A percentile compares a stretch with the other conserved stretches of the same genome.
These are phyloP conservation scores for Pangasius larnaudii DNA, from an alignment of 2,797 vertebrate genomes.

Conservation along the genomic window DNA sequence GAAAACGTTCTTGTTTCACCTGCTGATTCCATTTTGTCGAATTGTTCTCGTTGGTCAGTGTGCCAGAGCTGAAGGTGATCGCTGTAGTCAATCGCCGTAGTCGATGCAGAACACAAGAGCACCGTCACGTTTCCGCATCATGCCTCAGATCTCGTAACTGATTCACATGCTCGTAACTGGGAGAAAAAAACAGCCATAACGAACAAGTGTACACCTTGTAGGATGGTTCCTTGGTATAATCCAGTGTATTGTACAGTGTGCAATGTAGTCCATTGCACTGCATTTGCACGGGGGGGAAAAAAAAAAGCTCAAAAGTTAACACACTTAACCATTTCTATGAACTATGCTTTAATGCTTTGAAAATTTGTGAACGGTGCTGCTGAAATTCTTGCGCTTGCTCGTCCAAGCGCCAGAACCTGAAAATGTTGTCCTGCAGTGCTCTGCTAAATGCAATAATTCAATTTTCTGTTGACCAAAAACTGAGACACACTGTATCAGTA, in stretches of 20 bases:
- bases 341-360: not conserved
- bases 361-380: not conserved
- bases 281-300: not conserved
- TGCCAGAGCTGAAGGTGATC: not conserved
- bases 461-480: constrained; percentile 2
- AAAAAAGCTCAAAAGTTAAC: not conserved
- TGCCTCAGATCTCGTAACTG: not conserved
- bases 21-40: not conserved
- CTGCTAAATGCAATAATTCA: constrained; percentile 31
- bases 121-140: not conserved
- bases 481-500: not conserved
- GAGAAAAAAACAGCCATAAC: not conserved
- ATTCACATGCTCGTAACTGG: not conserved
- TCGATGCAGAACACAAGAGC: not conserved
- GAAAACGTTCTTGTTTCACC: not conserved
- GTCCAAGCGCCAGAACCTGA: not conserved
- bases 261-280: not conserved
- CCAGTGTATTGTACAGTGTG: not conserved
- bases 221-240: not conserved
- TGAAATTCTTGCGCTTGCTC: not conserved
- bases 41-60: not conserved
- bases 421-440: not conserved
- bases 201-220: not conserved
- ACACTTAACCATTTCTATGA: not conserved
- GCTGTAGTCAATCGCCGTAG: not conserved